phyloP scores from a whole-genome alignment of 2,113 vertebrate genomes.

The Sphyrna mokarran region DNA sequence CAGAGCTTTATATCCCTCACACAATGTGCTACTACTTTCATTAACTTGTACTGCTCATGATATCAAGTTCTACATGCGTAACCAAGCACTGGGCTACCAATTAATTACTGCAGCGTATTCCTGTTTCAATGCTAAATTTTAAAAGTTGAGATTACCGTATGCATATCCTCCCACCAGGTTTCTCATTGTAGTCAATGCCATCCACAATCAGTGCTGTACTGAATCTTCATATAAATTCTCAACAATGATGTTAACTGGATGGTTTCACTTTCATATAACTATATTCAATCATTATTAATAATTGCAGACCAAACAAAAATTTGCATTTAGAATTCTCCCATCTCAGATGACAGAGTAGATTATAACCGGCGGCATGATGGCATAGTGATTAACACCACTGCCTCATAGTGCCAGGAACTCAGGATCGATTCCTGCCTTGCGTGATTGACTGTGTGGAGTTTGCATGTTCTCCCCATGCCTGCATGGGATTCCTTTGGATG shows the following conservation, averaged over 20 bases:
- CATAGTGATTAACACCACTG: too few species aligned
- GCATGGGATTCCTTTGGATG: too few species aligned
- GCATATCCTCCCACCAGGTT: background rate
- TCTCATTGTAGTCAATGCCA: background rate
- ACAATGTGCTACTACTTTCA: background rate
- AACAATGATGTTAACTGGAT: background rate
- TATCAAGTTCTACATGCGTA: background rate
- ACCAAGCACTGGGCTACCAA: background rate
- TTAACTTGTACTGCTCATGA: background rate
- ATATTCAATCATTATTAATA: background rate
- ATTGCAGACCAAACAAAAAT: background rate
- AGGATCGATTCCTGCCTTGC: too few species aligned
- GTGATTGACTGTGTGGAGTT: too few species aligned
- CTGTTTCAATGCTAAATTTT: background rate
- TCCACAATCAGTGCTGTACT: background rate
- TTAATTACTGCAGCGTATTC: background rate
- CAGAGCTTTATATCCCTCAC: background rate
- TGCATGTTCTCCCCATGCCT: too few species aligned
- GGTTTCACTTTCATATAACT: background rate
- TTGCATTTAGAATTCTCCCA: background rate
- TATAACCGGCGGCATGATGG: background rate
- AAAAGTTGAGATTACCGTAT: background rate
- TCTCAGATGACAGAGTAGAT: background rate
- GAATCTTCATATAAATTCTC: background rate
- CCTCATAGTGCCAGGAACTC: too few species aligned